Evolutionary conservation across 2,797 vertebrate species (phyloP).

Genomic region (Peromyscus eremicus): DNA sequence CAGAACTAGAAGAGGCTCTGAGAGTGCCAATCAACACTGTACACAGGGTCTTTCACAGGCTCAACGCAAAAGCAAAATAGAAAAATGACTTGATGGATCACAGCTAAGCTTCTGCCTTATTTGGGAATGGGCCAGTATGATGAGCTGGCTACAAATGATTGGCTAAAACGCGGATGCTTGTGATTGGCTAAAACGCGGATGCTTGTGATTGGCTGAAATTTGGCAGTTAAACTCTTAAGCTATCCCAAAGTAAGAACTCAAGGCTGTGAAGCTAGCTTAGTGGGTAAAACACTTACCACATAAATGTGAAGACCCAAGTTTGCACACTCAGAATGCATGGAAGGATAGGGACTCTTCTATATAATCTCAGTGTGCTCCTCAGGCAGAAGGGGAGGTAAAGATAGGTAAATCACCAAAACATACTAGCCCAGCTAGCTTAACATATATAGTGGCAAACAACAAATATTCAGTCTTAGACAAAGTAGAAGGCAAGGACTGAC

Average conservation of each 20-base stretch:
- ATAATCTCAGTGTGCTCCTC: background rate
- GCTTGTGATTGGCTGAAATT: background rate
- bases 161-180: background rate
- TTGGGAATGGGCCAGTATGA: no score
- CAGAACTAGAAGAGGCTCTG: background rate
- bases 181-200: background rate
- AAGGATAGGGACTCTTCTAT: background rate
- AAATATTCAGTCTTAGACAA: background rate
- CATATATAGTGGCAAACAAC: background rate
- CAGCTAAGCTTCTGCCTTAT: background rate
- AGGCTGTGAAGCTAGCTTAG: background rate
- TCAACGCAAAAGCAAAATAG: background rate
- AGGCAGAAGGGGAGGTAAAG: background rate
- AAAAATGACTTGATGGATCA: background rate
- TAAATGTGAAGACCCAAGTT: no score
- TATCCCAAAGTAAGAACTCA: background rate
- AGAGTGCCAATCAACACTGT: background rate
- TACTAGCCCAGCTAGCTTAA: background rate
- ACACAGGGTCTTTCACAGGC: background rate
- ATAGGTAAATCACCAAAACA: background rate
- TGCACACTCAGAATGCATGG: background rate
- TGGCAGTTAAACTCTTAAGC: background rate
- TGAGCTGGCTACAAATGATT: background rate
- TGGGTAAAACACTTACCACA: background rate
- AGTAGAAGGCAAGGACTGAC: background rate